Percentiles rank a stretch among this genome's conserved stretches.
Evolutionary conservation across 2,113 vertebrate species (phyloP).

Genomic region (Platysteira castanea): DNA sequence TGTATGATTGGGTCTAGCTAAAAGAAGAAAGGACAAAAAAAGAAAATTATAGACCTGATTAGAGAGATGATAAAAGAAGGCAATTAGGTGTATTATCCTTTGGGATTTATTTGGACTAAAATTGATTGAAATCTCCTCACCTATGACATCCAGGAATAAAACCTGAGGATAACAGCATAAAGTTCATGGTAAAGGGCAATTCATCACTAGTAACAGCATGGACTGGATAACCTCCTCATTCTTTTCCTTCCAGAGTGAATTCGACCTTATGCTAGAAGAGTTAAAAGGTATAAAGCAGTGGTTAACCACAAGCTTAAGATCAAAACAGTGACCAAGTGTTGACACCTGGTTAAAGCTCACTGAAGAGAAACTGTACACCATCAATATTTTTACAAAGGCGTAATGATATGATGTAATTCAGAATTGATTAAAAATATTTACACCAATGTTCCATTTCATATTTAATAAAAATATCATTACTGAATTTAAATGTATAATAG

Average conservation of each 20-base stretch:
- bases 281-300: not conserved
- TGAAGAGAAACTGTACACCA: not conserved
- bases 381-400: not conserved
- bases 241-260: not conserved
- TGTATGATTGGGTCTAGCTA: not conserved
- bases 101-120: not conserved
- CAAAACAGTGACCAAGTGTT: not conserved
- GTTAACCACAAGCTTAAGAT: not conserved
- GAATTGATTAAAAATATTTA: not conserved
- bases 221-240: not conserved
- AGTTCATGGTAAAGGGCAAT: not conserved
- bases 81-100: not conserved
- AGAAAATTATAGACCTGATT: not conserved
- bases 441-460: not conserved
- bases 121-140: not conserved
- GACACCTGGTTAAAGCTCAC: not conserved
- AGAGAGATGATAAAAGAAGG: not conserved
- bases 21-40: not conserved
- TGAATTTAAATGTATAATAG: not conserved
- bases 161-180: not conserved
- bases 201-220: not conserved
- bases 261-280: not conserved
- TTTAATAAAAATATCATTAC: not conserved
- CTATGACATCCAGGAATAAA: not conserved
- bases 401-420: not conserved